Percentiles rank a stretch among this genome's conserved stretches.
These are phyloP conservation scores for Drosophila teissieri DNA, from an alignment of 1,140 invertebrate species.

Conservation along the genomic window DNA sequence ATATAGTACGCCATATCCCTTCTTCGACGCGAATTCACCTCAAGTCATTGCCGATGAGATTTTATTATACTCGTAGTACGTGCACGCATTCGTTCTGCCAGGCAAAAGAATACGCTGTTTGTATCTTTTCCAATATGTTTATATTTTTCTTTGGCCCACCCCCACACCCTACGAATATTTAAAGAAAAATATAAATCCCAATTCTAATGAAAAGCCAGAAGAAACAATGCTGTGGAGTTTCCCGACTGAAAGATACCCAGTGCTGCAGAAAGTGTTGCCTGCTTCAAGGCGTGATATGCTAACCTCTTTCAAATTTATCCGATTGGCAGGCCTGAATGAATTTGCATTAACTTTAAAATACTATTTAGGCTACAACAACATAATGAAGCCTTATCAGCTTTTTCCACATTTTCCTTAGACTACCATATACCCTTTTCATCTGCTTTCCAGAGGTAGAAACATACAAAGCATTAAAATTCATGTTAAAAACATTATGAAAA, in stretches of 20 bases:
- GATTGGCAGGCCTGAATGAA: too few relatives aligned
- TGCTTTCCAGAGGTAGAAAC: background rate
- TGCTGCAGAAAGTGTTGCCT: background rate
- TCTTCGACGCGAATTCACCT: constrained; percentile 42
- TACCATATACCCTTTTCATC: background rate
- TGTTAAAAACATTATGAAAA: constrained; percentile 36
- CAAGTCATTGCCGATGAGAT: constrained; percentile 70
- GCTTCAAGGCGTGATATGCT: background rate
- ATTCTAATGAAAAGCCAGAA: constrained; percentile 48
- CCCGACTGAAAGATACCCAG: background rate
- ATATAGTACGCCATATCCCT: constrained; percentile 8
- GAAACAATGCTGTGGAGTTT: background rate
- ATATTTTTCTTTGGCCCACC: constrained; percentile 37
- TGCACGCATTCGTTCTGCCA: constrained; percentile 23
- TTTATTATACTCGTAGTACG: constrained; percentile 56
- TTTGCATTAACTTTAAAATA: too few relatives aligned
- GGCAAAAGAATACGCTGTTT: constrained; percentile 59
- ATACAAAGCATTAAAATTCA: constrained; percentile 65
- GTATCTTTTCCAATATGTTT: constrained; percentile 61
- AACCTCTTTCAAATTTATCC: background rate
- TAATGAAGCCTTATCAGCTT: too few relatives aligned
- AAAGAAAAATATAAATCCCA: constrained; percentile 33
- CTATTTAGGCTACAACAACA: too few relatives aligned
- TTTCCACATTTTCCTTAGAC: background rate
- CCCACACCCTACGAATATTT: constrained; percentile 14